Evolutionary conservation across 1,140 invertebrate genomes (phyloP).

Genomic region (Drosophila lacteicornis): DNA sequence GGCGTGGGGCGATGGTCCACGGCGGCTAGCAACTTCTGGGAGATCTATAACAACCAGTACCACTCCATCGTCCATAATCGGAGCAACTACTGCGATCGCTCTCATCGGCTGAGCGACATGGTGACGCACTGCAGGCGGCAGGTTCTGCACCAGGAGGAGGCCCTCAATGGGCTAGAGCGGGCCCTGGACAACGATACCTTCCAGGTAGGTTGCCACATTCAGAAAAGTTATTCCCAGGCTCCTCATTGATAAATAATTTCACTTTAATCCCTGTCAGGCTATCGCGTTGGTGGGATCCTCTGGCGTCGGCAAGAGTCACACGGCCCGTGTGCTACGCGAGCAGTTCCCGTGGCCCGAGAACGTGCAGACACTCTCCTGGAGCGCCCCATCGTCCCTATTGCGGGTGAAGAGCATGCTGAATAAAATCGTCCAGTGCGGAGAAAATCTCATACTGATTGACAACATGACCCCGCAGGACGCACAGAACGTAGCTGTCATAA

Average conservation of each 20-base stretch:
- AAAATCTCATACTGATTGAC: constrained; percentile 21
- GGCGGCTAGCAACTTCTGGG: constrained; percentile 1
- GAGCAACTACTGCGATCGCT: constrained; percentile 15
- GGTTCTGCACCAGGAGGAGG: constrained; percentile 12
- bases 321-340: constrained; percentile 4
- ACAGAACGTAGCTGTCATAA: not conserved
- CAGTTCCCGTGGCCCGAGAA: constrained; percentile 23
- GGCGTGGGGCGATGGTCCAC: not conserved
- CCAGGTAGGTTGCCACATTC: not conserved
- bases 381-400: not conserved
- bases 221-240: too few relatives aligned
- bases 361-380: constrained; percentile 16
- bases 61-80: constrained; percentile 27
- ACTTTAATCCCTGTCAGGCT: not conserved
- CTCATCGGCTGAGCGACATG: not conserved
- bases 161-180: constrained; percentile 1
- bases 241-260: not conserved
- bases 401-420: constrained; percentile 1
- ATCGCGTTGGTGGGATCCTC: constrained; percentile 22
- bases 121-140: not conserved
- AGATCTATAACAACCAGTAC: constrained; percentile 23
- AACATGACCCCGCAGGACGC: constrained; percentile 14
- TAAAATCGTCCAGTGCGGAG: constrained; percentile 9
- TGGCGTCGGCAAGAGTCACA: constrained; percentile 26
- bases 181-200: constrained; percentile 6